Base-by-base conservation (phyloP, 2,888 invertebrate genomes). In the Xestia c-nigrum region DNA sequence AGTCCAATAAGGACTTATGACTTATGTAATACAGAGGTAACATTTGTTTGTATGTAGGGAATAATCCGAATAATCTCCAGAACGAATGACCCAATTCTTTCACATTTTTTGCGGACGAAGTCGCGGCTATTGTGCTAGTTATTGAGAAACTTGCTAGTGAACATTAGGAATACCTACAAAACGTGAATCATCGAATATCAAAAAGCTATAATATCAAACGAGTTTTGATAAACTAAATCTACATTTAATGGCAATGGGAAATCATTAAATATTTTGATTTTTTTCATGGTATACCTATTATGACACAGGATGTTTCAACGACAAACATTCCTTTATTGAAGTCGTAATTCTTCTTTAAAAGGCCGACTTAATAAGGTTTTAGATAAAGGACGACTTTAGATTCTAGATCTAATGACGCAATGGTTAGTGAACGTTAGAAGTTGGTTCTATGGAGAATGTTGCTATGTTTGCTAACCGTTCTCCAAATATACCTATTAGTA, bases 361-460 rank as follows among this genome's bases (percentile, higher is more conserved):
- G 63, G 38, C n/a, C 40, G 3, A 1, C 16, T 4, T 47, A 38
- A 40, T 47, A 55, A 55, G 64, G 24, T 66, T 68, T 69, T 19
- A 55, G 40, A 64, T 69, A 40, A 47, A 68, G 63, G 52, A 78
- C 38, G 19, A 38, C 6, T 40, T 16, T n/a, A 69, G n/a, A 55
- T 78, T 64, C 38, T 21, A 47, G 40, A 31, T 19, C 47, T 5
- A 19, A 31, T 77, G 68, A 78, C 19, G 78, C 55, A 64, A 64
- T 10, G 14, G 40, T 40, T 31, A 14, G 69, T 78, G 63, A 77
- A 69, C 55, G 63, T 63, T 47, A 47, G 6, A 40, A n/a, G 46
- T 47, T 76, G 9, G 61, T 12, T 76, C 31, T 61, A 38, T 47
- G 16, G 61, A 78, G 68, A 78, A 68, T 68, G 69, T 64, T 55